These are phyloP conservation scores for Leptinotarsa peninsularis DNA, from an alignment of 2,888 invertebrate genomes.

Conservation along the genomic window DNA sequence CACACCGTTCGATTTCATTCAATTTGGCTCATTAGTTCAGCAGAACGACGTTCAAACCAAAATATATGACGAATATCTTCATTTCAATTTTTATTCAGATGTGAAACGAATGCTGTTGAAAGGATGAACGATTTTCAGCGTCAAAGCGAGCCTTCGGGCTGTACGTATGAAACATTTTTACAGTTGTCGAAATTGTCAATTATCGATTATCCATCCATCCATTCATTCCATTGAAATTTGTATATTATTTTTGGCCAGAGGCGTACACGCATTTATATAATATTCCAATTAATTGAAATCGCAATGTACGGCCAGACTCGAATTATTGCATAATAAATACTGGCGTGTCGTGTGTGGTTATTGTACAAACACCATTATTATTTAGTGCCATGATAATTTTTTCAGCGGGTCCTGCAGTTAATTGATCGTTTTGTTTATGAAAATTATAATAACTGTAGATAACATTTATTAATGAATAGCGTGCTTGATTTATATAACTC, in stretches of 20 bases:
- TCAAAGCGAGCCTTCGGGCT: slow-evolving; percentile 7
- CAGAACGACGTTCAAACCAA: neutral
- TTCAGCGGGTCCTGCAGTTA: slow-evolving; percentile 36
- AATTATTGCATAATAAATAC: slow-evolving; percentile 33
- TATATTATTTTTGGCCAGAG: slow-evolving; percentile 33
- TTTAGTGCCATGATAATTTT: slow-evolving; percentile 30
- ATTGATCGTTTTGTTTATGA: slow-evolving; percentile 40
- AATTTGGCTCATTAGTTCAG: slow-evolving; percentile 1
- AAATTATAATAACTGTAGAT: slow-evolving; percentile 41
- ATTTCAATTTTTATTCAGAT: slow-evolving; percentile 12
- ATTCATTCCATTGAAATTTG: slow-evolving; percentile 30
- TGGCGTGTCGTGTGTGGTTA: slow-evolving; percentile 18
- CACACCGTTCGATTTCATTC: neutral
- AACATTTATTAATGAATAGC: slow-evolving; percentile 31
- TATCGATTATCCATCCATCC: slow-evolving; percentile 33
- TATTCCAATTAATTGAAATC: slow-evolving; percentile 32
- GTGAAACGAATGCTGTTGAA: neutral
- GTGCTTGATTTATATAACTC: slow-evolving; percentile 30
- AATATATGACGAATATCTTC: neutral
- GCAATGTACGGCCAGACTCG: slow-evolving; percentile 22
- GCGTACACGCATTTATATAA: slow-evolving; percentile 8
- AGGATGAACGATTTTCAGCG: neutral
- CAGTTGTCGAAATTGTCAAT: slow-evolving; percentile 28
- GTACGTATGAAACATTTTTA: slow-evolving; percentile 7
- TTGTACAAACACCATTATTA: slow-evolving; percentile 33